These are phyloP conservation scores for Pseudopodoces humilis DNA, from an alignment of 2,113 vertebrate species.

Conservation along the genomic window DNA sequence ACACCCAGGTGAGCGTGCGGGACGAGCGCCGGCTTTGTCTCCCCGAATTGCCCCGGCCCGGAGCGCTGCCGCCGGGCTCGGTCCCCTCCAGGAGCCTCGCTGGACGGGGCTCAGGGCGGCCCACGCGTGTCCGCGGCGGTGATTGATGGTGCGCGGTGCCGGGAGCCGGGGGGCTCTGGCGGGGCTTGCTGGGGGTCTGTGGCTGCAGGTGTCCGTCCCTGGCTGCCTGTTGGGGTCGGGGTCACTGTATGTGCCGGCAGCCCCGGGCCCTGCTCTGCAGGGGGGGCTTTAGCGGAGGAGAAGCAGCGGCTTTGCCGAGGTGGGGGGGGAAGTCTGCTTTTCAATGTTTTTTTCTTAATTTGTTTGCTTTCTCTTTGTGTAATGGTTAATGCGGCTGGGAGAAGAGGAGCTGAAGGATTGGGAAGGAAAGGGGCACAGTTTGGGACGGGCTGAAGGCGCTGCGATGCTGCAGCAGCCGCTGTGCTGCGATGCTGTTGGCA, in stretches of 20 bases:
- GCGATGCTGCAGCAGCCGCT: neutral
- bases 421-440: rapidly evolving
- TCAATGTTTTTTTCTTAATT: rapidly evolving
- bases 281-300: neutral
- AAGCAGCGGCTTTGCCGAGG: neutral
- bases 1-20: conserved; percentile 43
- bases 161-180: neutral
- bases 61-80: neutral
- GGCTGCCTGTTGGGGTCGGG: neutral
- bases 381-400: rapidly evolving
- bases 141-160: neutral
- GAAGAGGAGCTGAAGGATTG: neutral
- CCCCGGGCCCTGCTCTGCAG: neutral
- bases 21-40: neutral
- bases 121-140: neutral
- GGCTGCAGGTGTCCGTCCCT: neutral
- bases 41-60: neutral
- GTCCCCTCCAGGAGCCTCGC: neutral
- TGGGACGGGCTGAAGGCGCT: neutral
- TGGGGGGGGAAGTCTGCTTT: neutral
- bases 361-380: neutral
- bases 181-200: neutral
- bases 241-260: rapidly evolving
- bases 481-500: neutral
- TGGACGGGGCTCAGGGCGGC: neutral